Conservation (phyloP, 1,140 invertebrate genomes). For the Euwallacea fornicatus region DNA sequence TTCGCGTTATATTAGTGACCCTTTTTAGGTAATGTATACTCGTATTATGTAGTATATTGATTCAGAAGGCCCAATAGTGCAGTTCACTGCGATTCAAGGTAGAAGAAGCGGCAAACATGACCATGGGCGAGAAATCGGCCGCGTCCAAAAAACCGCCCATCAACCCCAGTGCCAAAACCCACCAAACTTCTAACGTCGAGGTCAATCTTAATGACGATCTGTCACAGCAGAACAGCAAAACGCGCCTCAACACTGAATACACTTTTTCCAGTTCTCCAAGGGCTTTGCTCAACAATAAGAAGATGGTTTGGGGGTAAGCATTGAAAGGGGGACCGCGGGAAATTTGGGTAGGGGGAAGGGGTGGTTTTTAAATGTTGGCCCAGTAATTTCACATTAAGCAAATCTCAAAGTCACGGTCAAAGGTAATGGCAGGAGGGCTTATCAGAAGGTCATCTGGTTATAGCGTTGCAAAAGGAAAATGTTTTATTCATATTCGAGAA, state of each 20-base stretch:
- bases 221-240: conserved; percentile 19
- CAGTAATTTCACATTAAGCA: conserved; percentile 3
- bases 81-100: too few species aligned
- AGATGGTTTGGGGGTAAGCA: conserved; percentile 44
- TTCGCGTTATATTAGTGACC: too few species aligned
- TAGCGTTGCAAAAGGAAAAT: too few species aligned
- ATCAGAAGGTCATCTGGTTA: conserved; percentile 26
- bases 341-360: too few species aligned
- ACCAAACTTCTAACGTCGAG: conserved; percentile 27
- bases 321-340: too few species aligned
- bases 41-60: too few species aligned
- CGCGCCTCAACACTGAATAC: conserved; percentile 36
- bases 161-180: conserved; percentile 32
- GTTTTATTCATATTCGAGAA: too few species aligned
- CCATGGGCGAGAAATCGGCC: conserved; percentile 34
- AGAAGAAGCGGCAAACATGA: conserved; percentile 22
- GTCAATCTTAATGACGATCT: conserved; percentile 19
- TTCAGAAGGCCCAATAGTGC: too few species aligned
- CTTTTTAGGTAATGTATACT: too few species aligned
- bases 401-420: conserved; percentile 27
- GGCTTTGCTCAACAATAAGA: conserved; percentile 46
- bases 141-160: conserved; percentile 29
- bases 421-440: neutral
- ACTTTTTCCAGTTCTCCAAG: conserved; percentile 47
- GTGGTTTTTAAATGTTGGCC: neutral